A percentile compares a stretch with the other conserved stretches of the same genome.
These are phyloP conservation scores for Pontoporia blainvillei DNA, from an alignment of 2,113 vertebrate species.

Conservation along the genomic window DNA sequence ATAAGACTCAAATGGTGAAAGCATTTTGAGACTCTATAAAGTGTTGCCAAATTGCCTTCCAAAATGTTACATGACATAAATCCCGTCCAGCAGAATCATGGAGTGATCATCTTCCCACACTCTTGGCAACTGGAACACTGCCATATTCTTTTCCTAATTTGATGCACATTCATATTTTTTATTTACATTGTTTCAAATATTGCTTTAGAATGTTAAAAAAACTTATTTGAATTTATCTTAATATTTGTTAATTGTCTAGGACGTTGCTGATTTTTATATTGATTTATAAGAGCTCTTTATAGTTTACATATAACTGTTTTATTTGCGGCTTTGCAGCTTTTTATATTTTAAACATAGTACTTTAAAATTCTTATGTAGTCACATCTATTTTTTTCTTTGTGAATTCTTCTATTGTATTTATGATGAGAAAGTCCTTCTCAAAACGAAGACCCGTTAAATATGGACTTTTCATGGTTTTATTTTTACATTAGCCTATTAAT, in stretches of 20 bases:
- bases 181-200: not conserved
- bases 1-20: not conserved
- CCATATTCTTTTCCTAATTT: not conserved
- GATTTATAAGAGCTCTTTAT: not conserved
- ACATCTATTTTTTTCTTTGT: not conserved
- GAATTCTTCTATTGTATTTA: not conserved
- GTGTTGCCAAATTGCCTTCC: not conserved
- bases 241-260: not conserved
- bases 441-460: not conserved
- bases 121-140: not conserved
- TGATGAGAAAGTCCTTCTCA: not conserved
- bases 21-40: conserved; percentile 13
- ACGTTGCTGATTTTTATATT: not conserved
- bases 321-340: not conserved
- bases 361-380: not conserved
- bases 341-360: not conserved
- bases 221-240: not conserved
- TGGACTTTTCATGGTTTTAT: not conserved
- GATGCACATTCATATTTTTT: not conserved
- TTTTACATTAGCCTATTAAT: not conserved
- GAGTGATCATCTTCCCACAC: not conserved
- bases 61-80: not conserved
- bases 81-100: not conserved
- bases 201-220: not conserved
- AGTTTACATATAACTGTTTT: not conserved